Base-by-base conservation (phyloP, 2,113 vertebrate species). In the Channa argus region DNA sequence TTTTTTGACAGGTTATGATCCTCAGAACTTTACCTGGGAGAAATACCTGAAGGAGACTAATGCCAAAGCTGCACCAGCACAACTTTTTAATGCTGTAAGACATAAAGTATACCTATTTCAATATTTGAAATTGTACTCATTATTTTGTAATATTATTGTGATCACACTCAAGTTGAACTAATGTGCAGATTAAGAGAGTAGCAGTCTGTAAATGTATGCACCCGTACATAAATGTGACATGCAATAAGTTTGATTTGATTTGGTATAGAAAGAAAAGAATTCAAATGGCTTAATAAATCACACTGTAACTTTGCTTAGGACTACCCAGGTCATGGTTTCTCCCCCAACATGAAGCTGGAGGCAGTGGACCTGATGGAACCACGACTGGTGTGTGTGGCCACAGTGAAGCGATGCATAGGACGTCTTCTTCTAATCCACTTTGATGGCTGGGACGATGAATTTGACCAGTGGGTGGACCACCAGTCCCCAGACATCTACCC, bases 311-410 rank as follows among this genome's bases (percentile, higher is more conserved):
- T 14, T 11, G 2, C 58, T 3, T 81, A 99, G 98, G 98, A 99
- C 89, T 95, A 94, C 77, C 95, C 95, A 4, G 96, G 96, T 67
- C 97, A 98, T 0, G 87, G 96, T 70, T 97, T 98, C 92, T 93
- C 88, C 68, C 87, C 94, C 56, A 95, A 96, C 84, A 95, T 96
- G 95, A 99, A 99, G 93, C 93, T 99, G 58, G 97, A 99, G 92
- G 98, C 98, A 0, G 97, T 97, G 82, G 98, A 99, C 88, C 87
- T 99, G 86, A 98, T 99, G 97, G 97, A 99, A 84, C 97, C 98
- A 0, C 95, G 97, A 1, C 95, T 99, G 47, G 95, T 99, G 85
- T 99, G 98, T 0, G 98, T 98, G 70, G 98, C 98, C 88, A 99
- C 97, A 0, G 95, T 99, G 75, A 95, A 91, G 79, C 95, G 94